Evolutionary conservation across 1,140 invertebrate species (phyloP).

Genomic region (Eupristina koningsbergeri): DNA sequence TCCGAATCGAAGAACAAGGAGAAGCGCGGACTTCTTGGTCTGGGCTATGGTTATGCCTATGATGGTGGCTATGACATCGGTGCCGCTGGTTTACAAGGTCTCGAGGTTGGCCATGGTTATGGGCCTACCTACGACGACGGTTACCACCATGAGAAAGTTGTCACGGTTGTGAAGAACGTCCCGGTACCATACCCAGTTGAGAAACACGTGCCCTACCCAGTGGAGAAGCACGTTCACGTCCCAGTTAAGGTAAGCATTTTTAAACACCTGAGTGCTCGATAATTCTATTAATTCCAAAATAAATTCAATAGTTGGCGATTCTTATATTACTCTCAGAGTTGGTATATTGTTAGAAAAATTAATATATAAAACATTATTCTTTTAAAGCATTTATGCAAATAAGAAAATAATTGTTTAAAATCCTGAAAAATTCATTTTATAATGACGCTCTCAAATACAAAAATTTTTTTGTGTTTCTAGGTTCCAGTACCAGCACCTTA

Average conservation of each 20-base stretch:
- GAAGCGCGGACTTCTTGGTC: conserved; percentile 76
- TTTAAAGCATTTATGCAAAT: too few species aligned
- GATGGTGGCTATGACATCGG: conserved; percentile 76
- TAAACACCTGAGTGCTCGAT: too few species aligned
- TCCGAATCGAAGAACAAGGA: conserved; percentile 78
- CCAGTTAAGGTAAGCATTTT: conserved; percentile 75
- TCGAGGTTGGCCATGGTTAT: conserved; percentile 50
- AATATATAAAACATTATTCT: too few species aligned
- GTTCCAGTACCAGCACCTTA: conserved; percentile 78
- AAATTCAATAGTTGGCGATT: too few species aligned
- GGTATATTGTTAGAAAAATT: too few species aligned
- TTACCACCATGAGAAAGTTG: conserved; percentile 79
- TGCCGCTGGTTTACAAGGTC: conserved; percentile 51
- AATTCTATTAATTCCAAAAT: too few species aligned
- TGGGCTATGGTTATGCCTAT: conserved; percentile 77
- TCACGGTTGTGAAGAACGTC: conserved; percentile 81
- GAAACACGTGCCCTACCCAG: conserved; percentile 78
- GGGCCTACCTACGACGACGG: conserved; percentile 58
- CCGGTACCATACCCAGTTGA: conserved; percentile 78
- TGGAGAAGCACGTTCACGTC: conserved; percentile 78
- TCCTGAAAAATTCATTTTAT: too few species aligned
- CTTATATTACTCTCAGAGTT: too few species aligned
- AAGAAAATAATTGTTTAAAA: too few species aligned
- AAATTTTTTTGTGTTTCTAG: too few species aligned
- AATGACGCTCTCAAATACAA: too few species aligned